These are phyloP conservation scores for Drosophila quinaria DNA, from an alignment of 2,888 invertebrate species.

Conservation along the genomic window DNA sequence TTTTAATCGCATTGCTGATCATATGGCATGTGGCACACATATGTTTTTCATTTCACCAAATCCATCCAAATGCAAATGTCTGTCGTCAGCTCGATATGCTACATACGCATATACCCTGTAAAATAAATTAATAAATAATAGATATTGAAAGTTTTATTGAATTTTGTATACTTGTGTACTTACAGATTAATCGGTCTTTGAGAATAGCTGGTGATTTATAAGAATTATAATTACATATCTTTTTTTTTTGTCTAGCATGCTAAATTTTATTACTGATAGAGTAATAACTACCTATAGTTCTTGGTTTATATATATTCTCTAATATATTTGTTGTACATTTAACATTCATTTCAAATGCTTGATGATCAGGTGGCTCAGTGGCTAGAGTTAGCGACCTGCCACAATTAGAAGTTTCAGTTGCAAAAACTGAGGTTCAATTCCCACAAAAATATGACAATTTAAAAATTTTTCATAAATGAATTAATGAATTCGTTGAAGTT, in stretches of 20 bases:
- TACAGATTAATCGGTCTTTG: background rate
- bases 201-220: background rate
- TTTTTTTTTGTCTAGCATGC: background rate
- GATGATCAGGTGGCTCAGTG: too few relatives aligned
- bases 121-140: background rate
- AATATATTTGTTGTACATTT: background rate
- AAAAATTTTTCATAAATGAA: too few relatives aligned
- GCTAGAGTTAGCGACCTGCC: too few relatives aligned
- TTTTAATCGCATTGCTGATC: slow-evolving; percentile 77
- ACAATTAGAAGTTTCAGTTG: too few relatives aligned
- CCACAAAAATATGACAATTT: too few relatives aligned
- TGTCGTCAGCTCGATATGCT: slow-evolving; percentile 17
- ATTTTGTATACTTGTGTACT: background rate
- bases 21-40: slow-evolving; percentile 68
- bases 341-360: too few relatives aligned
- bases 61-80: slow-evolving; percentile 56
- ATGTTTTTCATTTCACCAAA: slow-evolving; percentile 54
- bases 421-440: too few relatives aligned
- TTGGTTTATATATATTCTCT: background rate
- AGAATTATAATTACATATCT: background rate
- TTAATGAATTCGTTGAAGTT: too few relatives aligned
- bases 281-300: background rate
- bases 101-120: slow-evolving; percentile 27
- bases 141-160: background rate
- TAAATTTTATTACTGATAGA: background rate